A percentile compares a stretch with the other conserved stretches of the same genome.
Conservation (phyloP, 2,888 invertebrate genomes). For the Trissonchulus sp. region DNA sequence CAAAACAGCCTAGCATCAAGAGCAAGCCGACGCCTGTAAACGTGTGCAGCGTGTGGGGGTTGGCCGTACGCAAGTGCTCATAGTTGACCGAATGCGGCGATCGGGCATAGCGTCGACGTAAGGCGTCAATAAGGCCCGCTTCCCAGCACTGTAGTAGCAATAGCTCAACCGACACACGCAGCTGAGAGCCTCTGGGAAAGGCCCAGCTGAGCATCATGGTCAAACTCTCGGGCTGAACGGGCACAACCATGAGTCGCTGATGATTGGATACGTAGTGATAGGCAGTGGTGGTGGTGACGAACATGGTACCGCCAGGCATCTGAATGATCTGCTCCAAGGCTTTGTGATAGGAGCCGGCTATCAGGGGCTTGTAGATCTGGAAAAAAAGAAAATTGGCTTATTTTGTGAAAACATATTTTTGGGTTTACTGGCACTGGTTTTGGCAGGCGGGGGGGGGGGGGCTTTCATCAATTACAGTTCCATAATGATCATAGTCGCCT, state of each 20-base stretch:
- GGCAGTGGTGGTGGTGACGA: not conserved
- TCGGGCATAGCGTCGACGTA: not conserved
- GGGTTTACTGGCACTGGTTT: no score
- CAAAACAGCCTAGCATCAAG: not conserved
- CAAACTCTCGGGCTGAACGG: not conserved
- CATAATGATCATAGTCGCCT: no score
- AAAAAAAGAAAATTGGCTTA: no score
- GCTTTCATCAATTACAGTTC: no score
- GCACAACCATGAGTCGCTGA: not conserved
- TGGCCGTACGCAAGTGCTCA: not conserved
- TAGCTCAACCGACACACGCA: not conserved
- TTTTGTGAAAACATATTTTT: no score
- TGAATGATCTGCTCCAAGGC: not conserved
- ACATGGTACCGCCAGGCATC: not conserved
- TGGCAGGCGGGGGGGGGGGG: no score
- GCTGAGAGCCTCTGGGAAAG: not conserved
- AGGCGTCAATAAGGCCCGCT: not conserved
- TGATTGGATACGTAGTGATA: not conserved
- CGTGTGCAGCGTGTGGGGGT: not conserved
- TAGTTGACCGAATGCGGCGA: not conserved
- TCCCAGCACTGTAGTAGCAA: not conserved
- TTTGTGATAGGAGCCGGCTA: not conserved
- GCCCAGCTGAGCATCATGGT: not conserved
- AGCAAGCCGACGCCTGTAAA: not conserved
- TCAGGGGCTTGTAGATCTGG: not conserved